Conservation (phyloP, 2,888 invertebrate species). For the Xylota segnis region DNA sequence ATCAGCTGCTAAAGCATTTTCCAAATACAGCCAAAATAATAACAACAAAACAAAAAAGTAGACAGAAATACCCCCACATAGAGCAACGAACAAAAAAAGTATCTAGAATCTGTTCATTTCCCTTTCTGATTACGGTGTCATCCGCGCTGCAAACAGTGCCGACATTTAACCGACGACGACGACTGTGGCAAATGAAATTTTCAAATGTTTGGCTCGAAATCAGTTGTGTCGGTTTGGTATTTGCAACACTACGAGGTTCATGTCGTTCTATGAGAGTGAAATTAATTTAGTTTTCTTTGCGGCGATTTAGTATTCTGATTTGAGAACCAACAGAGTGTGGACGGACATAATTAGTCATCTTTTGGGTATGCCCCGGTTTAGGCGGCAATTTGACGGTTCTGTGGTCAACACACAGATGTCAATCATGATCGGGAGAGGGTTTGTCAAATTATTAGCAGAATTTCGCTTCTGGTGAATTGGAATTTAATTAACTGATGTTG, state of each 20-base stretch:
- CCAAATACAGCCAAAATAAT: slow-evolving; percentile 17
- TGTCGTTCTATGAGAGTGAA: neutral
- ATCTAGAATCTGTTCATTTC: slow-evolving; percentile 10
- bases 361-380: neutral
- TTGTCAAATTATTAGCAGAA: neutral
- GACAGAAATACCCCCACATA: slow-evolving; percentile 8
- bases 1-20: slow-evolving; percentile 36
- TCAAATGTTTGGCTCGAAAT: slow-evolving; percentile 20
- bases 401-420: neutral
- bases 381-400: neutral
- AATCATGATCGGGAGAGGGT: neutral
- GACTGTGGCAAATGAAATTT: slow-evolving; percentile 12
- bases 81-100: neutral
- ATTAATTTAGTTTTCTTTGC: neutral
- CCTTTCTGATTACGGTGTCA: slow-evolving; percentile 15
- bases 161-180: slow-evolving; percentile 14
- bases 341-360: slow-evolving; percentile 2
- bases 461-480: neutral
- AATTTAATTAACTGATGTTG: slow-evolving; percentile 1
- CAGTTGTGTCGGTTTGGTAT: neutral
- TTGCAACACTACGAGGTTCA: neutral
- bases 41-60: slow-evolving; percentile 11
- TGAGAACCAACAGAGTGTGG: no score
- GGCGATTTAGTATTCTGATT: neutral
- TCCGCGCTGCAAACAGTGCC: slow-evolving; percentile 5